Conservation (phyloP, 2,797 vertebrate genomes). For the Chrosomus eos region DNA sequence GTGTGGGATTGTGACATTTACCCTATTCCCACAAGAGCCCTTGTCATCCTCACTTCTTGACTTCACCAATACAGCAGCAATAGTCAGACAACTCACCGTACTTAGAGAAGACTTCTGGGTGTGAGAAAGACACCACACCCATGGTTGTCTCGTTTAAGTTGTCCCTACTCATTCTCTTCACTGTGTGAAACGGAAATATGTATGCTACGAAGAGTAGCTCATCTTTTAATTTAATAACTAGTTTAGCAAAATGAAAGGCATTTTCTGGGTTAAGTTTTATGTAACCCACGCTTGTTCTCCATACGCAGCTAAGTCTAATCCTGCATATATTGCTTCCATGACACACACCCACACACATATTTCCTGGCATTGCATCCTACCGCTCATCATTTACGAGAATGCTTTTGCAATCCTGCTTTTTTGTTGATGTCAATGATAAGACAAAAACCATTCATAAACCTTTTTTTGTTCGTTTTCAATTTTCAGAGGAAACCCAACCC, state of each 20-base stretch:
- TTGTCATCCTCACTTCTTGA: conserved; percentile 71
- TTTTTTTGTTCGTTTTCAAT: conserved; percentile 28
- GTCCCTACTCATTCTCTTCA: conserved; percentile 19
- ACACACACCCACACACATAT: conserved; percentile 65
- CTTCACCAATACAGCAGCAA: conserved; percentile 78
- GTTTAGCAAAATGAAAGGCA: not conserved
- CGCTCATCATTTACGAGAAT: conserved; percentile 63
- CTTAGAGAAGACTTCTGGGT: conserved; percentile 61
- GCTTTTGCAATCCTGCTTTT: conserved; percentile 55
- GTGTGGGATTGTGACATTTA: conserved; percentile 82
- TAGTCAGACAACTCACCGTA: conserved; percentile 71
- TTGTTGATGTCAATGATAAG: conserved; percentile 48
- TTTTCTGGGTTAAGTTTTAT: not conserved
- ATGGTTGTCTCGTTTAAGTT: conserved; percentile 36
- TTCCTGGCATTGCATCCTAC: conserved; percentile 72
- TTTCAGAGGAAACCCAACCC: conserved; percentile 14
- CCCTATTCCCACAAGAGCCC: conserved; percentile 78
- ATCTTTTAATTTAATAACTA: not conserved
- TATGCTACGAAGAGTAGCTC: not conserved
- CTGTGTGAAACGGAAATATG: too few species aligned
- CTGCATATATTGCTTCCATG: conserved; percentile 72
- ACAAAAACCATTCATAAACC: conserved; percentile 37
- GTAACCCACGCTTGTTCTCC: conserved; percentile 72
- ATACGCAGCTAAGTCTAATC: conserved; percentile 73
- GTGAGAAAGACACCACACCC: conserved; percentile 72